Evolutionary conservation across 2,113 vertebrate species (phyloP), one percentile per base, ranked within the genome.

Genomic region (Ammospiza nelsoni): DNA sequence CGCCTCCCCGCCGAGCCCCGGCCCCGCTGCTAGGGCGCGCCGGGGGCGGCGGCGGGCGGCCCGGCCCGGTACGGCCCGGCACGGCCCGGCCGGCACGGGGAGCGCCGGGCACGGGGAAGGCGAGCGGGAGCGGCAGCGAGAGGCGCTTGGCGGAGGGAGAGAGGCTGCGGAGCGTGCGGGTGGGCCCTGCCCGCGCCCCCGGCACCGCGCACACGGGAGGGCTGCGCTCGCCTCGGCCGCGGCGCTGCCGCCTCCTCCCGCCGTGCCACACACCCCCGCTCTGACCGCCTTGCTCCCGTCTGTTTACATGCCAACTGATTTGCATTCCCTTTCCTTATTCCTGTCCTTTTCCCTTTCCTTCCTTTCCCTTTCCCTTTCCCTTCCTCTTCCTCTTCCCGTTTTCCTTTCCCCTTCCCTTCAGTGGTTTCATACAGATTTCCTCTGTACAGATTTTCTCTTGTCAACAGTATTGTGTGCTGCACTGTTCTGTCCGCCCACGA

Each of bases 371-470:
- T 11, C 52, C 41, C 48, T 54, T 76, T 11, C 37, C 37, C 37
- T 37, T 37, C 44, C 33, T 39, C 54, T 54, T 48, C 35, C 37
- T 48, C 49, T 31, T 63, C 31, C 15, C 39, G 5, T 72, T 52
- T 46, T 44, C 46, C 31, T 43, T 44, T 75, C 33, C 29, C 9
- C 13, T 77, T 87, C 16, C 28, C 16, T 61, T 82, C 24, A 98
- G 98, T 98, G 98, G 97, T 98, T 96, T 91, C 96, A 97, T 84
- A 93, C 52, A 74, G 66, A 52, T 95, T 80, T 92, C 85, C 95
- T 62, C 59, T 98, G 96, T 98, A 98, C 84, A 97, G 97, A 94
- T 97, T 98, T 98, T 97, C 98, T 97, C 91, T 97, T 62, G 96
- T 76, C 85, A 63, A 83, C 94, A 86, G 97, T 98, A 97, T 90